Percentiles rank a stretch among this genome's conserved stretches.
phyloP scores from a whole-genome alignment of 2,888 invertebrate species.

The Parasteatoda lunata region DNA sequence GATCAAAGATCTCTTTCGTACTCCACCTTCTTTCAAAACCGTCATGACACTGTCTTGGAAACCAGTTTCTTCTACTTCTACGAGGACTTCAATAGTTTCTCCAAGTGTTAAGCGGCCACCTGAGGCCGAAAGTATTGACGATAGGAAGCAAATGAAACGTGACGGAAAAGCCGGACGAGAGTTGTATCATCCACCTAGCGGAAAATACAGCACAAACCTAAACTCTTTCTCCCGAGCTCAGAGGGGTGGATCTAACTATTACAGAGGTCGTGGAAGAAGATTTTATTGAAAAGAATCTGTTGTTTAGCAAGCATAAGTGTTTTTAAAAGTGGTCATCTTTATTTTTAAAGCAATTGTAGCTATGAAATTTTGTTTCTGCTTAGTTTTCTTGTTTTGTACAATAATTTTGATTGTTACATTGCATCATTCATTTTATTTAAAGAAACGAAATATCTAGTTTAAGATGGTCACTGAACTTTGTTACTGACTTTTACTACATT shows the following conservation, averaged over 20 bases:
- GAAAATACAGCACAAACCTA: constrained; percentile 69
- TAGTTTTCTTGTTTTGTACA: no score
- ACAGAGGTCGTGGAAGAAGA: constrained; percentile 57
- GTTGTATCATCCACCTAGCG: constrained; percentile 70
- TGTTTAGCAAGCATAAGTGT: no score
- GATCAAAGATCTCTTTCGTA: constrained; percentile 94
- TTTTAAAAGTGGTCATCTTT: no score
- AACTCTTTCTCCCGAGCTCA: constrained; percentile 31
- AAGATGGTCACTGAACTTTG: no score
- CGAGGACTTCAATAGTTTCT: constrained; percentile 25
- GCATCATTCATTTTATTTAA: no score
- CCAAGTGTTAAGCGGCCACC: constrained; percentile 45
- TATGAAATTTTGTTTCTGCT: no score
- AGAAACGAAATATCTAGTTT: no score
- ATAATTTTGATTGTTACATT: no score
- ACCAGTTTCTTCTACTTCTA: constrained; percentile 24
- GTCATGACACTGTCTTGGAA: constrained; percentile 70
- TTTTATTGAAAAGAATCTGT: constrained; percentile 25
- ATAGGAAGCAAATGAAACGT: constrained; percentile 23
- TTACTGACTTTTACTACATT: no score
- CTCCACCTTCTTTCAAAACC: constrained; percentile 91
- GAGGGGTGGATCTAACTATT: constrained; percentile 22
- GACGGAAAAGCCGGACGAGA: constrained; percentile 61
- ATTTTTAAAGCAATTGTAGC: no score
- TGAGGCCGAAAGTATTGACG: constrained; percentile 14